Evolutionary conservation across 2,113 vertebrate genomes (phyloP), one percentile per base, ranked within the genome.

Genomic region (Rhinopomastus cyanomelas): DNA sequence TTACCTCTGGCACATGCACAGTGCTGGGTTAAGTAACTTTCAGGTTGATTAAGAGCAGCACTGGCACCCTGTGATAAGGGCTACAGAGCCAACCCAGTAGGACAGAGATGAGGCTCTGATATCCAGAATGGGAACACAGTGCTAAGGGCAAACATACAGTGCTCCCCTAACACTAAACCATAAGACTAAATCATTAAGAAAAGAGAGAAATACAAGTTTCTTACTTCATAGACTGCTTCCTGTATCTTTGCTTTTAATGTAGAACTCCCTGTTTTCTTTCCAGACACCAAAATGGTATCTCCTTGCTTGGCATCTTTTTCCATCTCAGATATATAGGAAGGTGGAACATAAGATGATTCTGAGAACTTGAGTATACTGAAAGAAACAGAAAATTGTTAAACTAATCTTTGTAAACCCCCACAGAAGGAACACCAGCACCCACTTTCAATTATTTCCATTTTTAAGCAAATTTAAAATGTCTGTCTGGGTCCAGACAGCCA

Each of bases 281-380:
- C 98, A 15, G 98, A 97, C 81, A 98, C 97, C 56, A 98, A 74
- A 88, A 98, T 81, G 22, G 96, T 98, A 75, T 99, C 99, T 13
- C 99, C 98, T 85, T 99, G 99, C 95, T 98, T 99, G 64, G 98
- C 98, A 36, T 98, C 97, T 86, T 98, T 98, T 95, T 99, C 99
- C 99, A 99, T 99, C 94, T 99, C 98, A 2, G 97, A 98, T 96
- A 99, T 99, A 94, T 99, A 98, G 16, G 94, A 90, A 32, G 98
- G 98, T 8, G 99, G 98, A 6, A 95, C 99, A 69, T 99, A 99
- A 3, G 98, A 98, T 8, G 99, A 99, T 96, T 99, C 99, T 8
- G 98, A 98, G 94, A 99, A 99, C 29, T 98, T 98, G 44, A 99
- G 98, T 66, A 99, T 98, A 81, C 99, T 99, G 89, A 92, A 97